phyloP scores from a whole-genome alignment of 1,140 invertebrate species.

The Neodiprion fabricii region DNA sequence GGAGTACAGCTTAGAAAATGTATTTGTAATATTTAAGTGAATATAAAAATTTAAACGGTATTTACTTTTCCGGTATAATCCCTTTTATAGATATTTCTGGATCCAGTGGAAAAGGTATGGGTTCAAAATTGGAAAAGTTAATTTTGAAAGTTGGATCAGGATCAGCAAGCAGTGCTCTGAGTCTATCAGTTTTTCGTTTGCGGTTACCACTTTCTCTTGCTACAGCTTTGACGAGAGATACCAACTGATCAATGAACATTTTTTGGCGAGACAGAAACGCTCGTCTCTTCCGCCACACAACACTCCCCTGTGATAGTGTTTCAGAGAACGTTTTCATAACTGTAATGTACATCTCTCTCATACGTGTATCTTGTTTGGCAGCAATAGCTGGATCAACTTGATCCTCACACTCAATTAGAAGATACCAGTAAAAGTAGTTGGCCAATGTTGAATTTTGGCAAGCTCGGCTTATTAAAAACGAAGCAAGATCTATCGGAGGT shows the following conservation, averaged over 20 bases:
- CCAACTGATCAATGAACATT: conserved; percentile 89
- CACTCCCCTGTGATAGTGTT: conserved; percentile 68
- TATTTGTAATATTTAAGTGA: conserved; percentile 3
- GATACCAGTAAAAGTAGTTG: conserved; percentile 98
- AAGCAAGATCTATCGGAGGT: conserved; percentile 75
- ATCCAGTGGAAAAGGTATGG: conserved; percentile 93
- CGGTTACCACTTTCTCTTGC: conserved; percentile 90
- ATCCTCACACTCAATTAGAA: conserved; percentile 92
- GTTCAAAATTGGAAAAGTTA: conserved; percentile 92
- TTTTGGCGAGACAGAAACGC: conserved; percentile 83
- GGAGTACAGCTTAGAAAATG: no score
- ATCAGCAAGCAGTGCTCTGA: conserved; percentile 84
- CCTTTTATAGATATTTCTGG: conserved; percentile 90
- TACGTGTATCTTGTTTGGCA: conserved; percentile 75
- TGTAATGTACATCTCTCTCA: conserved; percentile 86
- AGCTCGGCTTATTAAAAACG: conserved; percentile 90
- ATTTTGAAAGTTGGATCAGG: conserved; percentile 80
- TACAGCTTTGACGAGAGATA: conserved; percentile 90
- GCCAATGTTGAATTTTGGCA: conserved; percentile 88
- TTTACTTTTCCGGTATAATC: conserved; percentile 82
- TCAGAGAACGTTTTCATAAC: conserved; percentile 89
- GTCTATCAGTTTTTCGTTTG: conserved; percentile 88
- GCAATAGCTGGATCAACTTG: conserved; percentile 68
- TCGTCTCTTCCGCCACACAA: conserved; percentile 73
- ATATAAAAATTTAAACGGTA: conserved; percentile 13